Percentiles rank a stretch among this genome's conserved stretches.
Conservation (phyloP, 2,888 invertebrate species). For the Xestoiulus laeticollis region DNA sequence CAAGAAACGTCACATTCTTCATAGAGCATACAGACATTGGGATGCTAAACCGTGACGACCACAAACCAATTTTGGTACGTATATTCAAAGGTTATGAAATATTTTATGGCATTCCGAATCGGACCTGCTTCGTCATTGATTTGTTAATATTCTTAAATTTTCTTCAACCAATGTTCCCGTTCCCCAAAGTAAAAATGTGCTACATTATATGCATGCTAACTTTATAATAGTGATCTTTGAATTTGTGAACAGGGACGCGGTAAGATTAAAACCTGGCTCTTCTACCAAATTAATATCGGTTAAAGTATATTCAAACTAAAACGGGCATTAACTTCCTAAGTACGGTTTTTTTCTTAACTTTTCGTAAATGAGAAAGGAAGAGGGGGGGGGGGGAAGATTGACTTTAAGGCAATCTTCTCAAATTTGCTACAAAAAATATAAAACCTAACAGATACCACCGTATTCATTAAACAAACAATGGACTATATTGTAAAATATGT, state of each 20-base stretch:
- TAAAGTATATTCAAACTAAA: constrained; percentile 16
- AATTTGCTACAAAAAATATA: constrained; percentile 41
- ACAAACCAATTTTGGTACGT: not conserved
- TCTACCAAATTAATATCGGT: constrained; percentile 10
- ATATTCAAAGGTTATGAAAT: not conserved
- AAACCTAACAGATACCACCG: constrained; percentile 43
- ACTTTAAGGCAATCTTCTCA: not conserved
- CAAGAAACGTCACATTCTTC: not conserved
- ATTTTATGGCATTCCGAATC: not conserved
- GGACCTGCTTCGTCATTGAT: not conserved
- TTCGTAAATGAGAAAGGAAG: not conserved
- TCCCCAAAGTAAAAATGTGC: constrained; percentile 34
- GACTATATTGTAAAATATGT: constrained; percentile 41
- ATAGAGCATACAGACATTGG: not conserved
- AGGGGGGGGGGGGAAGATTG: not conserved
- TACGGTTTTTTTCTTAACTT: not conserved
- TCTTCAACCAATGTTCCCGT: not conserved
- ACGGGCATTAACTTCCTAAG: constrained; percentile 18
- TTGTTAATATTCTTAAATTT: constrained; percentile 15
- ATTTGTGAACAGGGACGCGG: not conserved
- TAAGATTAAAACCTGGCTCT: not conserved
- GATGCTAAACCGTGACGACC: not conserved
- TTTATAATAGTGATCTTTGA: constrained; percentile 1
- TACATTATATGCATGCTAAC: constrained; percentile 11
- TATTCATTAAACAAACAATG: constrained; percentile 17